Evolutionary conservation across 2,888 invertebrate species (phyloP).

Genomic region (Melanchra persicariae): DNA sequence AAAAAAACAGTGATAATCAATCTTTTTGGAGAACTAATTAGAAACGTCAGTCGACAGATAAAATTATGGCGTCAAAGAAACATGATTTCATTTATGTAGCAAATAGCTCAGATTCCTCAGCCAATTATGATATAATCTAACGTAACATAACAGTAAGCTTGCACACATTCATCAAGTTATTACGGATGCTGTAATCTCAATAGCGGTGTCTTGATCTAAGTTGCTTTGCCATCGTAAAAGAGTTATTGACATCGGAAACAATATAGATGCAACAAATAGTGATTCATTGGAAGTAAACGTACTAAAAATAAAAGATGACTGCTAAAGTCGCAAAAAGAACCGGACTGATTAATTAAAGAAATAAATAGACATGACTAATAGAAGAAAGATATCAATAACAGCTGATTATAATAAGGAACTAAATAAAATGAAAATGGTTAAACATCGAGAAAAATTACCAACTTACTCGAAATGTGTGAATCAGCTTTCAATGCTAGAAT

Average conservation of each 20-base stretch:
- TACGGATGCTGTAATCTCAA: conserved; percentile 66
- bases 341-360: neutral
- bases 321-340: neutral
- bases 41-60: conserved; percentile 5
- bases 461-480: neutral
- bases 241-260: conserved; percentile 20
- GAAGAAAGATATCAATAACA: neutral
- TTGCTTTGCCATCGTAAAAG: conserved; percentile 25
- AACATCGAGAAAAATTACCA: neutral
- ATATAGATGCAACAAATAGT: neutral
- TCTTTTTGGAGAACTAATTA: neutral
- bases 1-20: conserved; percentile 20
- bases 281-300: neutral
- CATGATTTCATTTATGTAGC: conserved; percentile 25
- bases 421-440: neutral
- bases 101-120: conserved; percentile 49
- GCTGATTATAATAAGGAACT: neutral
- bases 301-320: neutral
- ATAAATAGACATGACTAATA: neutral
- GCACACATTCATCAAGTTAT: conserved; percentile 65
- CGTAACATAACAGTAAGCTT: conserved; percentile 60
- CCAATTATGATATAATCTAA: conserved; percentile 68
- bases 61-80: conserved; percentile 21
- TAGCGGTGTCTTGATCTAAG: conserved; percentile 63
- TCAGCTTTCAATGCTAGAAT: conserved; percentile 12